A percentile compares a stretch with the other conserved stretches of the same genome.
These are phyloP conservation scores for Silvanus unidentatus DNA, from an alignment of 2,888 invertebrate genomes.

Conservation along the genomic window DNA sequence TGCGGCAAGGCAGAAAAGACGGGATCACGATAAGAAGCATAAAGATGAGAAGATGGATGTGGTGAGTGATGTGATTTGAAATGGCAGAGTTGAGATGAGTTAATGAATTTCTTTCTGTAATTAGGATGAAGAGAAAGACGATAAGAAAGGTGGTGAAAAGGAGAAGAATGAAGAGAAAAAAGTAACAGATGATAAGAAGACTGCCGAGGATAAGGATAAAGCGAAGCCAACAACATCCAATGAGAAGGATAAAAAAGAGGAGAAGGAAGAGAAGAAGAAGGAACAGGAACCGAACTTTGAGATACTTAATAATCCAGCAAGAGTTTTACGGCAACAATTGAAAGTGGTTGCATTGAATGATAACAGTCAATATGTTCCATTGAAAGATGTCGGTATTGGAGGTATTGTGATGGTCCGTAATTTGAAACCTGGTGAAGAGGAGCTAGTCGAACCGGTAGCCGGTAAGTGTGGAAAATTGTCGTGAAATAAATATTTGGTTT, in stretches of 20 bases:
- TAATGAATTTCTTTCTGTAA: too few relatives aligned
- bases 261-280: conserved; percentile 57
- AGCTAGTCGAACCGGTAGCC: conserved; percentile 88
- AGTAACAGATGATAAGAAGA: conserved; percentile 12
- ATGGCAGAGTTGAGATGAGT: too few relatives aligned
- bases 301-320: conserved; percentile 88
- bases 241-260: conserved; percentile 45
- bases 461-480: conserved; percentile 41
- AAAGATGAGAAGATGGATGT: conserved; percentile 80
- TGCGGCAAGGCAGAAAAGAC: conserved; percentile 84
- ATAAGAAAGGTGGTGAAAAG: conserved; percentile 22
- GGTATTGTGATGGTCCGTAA: conserved; percentile 95
- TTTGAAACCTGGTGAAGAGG: conserved; percentile 68
- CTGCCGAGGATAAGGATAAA: conserved; percentile 45
- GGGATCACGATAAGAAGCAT: conserved; percentile 65
- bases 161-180: conserved; percentile 24
- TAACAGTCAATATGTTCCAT: conserved; percentile 70
- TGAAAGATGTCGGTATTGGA: conserved; percentile 91
- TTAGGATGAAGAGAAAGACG: conserved; percentile 26
- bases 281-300: conserved; percentile 92
- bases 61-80: conserved; percentile 42
- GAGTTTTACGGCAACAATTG: conserved; percentile 87
- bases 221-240: conserved; percentile 35
- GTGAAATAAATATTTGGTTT: conserved; percentile 12
- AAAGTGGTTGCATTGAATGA: conserved; percentile 75